phyloP scores from a whole-genome alignment of 2,888 invertebrate genomes.

The Dromius quadrimaculatus region DNA sequence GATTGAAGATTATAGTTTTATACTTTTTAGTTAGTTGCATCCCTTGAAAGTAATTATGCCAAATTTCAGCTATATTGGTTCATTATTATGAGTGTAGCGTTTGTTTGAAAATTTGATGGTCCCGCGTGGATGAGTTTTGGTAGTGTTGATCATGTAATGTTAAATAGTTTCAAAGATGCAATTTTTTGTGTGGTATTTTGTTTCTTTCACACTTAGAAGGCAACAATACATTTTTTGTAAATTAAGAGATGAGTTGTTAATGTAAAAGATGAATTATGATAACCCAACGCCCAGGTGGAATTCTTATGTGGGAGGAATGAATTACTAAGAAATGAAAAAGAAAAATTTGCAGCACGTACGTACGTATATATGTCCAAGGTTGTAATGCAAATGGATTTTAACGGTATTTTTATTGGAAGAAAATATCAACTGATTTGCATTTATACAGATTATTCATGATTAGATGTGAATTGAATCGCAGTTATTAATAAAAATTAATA shows the following conservation, averaged over 20 bases:
- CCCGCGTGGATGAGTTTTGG: no score
- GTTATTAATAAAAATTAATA: background rate
- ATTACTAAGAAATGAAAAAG: slow-evolving; percentile 16
- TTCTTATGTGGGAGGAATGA: slow-evolving; percentile 15
- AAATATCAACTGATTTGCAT: slow-evolving; percentile 8
- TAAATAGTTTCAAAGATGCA: no score
- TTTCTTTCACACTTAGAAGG: background rate
- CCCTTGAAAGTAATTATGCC: no score
- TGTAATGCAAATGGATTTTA: slow-evolving; percentile 25
- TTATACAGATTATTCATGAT: background rate
- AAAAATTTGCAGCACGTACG: slow-evolving; percentile 12
- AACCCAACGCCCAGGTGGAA: background rate
- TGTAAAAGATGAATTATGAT: slow-evolving; percentile 25
- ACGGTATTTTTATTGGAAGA: slow-evolving; percentile 18
- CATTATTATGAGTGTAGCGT: no score
- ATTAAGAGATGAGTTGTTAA: slow-evolving; percentile 33
- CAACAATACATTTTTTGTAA: slow-evolving; percentile 16
- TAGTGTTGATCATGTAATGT: no score
- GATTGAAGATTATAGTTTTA: no score
- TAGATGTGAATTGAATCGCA: background rate
- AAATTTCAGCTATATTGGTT: no score
- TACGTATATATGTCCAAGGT: slow-evolving; percentile 18
- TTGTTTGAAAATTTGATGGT: no score
- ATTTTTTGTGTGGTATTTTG: slow-evolving; percentile 8
- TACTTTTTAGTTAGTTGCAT: no score